Evolutionary conservation across 2,888 invertebrate species (phyloP), one percentile per base, ranked within the genome.

Genomic region (Rhodophaea formosa): DNA sequence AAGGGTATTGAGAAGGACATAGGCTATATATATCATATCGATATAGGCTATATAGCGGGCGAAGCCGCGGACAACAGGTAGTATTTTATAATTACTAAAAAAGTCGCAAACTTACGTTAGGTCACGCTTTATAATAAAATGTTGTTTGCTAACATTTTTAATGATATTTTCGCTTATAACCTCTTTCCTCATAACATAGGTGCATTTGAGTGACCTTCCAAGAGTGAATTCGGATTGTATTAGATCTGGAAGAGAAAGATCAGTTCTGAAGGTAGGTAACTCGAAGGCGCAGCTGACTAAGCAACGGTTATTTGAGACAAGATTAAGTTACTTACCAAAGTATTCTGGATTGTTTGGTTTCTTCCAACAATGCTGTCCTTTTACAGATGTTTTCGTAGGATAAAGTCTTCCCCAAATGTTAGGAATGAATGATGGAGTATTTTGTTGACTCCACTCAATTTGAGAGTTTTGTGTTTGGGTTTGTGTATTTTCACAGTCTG

Each of bases 101-200:
- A 17, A 14, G 10, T 10, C 46, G 17, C 3, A 39, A 68, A 87
- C 90, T 85, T 77, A 92, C 92, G 72, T 67, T 64, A 82, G 69
- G 47, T 92, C 92, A 66, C 92, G 86, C 17, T 68, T 86, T 49
- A 95, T 93, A 8, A 74, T 64, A 75, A 95, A 95, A 65, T 95
- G 95, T 49, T 84, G 74, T 77, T 95, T 95, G 75, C 95, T 95
- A 14, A 95, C 85, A 66, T 87, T 92, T 59, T 79, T 83, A 0
- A 93, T 76, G 12, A 88, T 82, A 57, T 82, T 86, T 23, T 82
- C 78, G 29, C 85, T 84, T 6, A 93, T 74, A 12, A 86, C 86
- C 0, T 84, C 80, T 54, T 77, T 84, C 45, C 78, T 91, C 61
- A 94, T 76, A n/a, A 79, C 68, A 67, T 93, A 88, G 55, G 92